Conservation (phyloP, 2,888 invertebrate species). For the Perizoma flavofasciatum region DNA sequence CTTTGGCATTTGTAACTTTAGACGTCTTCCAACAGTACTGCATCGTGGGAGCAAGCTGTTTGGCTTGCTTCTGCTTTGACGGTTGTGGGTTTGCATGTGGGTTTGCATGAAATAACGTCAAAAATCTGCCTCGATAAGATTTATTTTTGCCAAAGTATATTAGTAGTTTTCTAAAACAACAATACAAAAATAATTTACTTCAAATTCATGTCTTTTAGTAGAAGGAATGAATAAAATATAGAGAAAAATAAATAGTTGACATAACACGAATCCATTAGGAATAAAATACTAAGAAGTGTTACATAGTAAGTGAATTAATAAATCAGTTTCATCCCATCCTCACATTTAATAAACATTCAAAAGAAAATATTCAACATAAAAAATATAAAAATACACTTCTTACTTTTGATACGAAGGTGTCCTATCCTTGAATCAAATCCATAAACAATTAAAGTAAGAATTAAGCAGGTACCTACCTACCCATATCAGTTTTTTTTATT, state of each 20-base stretch:
- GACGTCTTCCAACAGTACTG: slow-evolving; percentile 23
- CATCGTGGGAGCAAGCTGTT: slow-evolving; percentile 1
- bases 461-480: not conserved
- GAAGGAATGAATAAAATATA: slow-evolving; percentile 72
- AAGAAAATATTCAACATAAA: too few species aligned
- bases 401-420: too few species aligned
- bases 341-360: not conserved
- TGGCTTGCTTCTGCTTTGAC: not conserved
- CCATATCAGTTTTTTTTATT: slow-evolving; percentile 15
- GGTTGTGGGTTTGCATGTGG: not conserved
- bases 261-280: slow-evolving; percentile 24
- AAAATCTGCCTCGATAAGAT: not conserved
- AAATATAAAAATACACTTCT: too few species aligned
- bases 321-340: slow-evolving; percentile 17
- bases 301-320: not conserved
- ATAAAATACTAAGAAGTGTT: slow-evolving; percentile 14
- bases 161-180: slow-evolving; percentile 37
- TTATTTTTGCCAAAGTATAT: slow-evolving; percentile 1
- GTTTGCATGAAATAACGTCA: not conserved
- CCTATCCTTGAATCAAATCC: too few species aligned
- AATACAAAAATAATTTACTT: slow-evolving; percentile 53
- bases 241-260: slow-evolving; percentile 41
- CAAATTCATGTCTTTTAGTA: slow-evolving; percentile 69
- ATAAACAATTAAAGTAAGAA: not conserved
- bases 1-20: slow-evolving; percentile 40